phyloP scores from a whole-genome alignment of 2,888 invertebrate species.

The Eristalis intricaria region DNA sequence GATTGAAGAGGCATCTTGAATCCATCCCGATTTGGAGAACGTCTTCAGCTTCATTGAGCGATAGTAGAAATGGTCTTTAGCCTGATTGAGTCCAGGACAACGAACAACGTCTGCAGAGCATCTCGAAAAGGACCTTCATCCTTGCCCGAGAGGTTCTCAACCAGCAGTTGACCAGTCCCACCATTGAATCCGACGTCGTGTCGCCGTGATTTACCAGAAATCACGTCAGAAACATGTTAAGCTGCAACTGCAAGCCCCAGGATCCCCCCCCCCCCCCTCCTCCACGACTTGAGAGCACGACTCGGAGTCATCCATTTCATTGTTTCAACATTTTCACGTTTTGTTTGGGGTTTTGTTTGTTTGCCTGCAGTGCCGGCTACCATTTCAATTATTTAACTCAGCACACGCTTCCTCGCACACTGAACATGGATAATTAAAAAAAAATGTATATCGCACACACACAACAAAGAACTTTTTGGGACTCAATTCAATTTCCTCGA shows the following conservation, averaged over 20 bases:
- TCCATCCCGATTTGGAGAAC: no score
- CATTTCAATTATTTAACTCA: constrained; percentile 57
- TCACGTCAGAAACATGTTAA: no score
- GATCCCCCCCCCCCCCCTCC: neutral
- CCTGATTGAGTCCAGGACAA: no score
- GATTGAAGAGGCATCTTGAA: no score
- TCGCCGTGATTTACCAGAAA: no score
- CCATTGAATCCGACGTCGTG: no score
- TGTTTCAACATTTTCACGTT: neutral
- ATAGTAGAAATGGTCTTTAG: no score
- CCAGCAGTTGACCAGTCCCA: no score
- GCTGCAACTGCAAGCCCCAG: neutral
- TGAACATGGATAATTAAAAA: neutral
- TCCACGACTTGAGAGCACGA: neutral
- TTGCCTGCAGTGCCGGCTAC: constrained; percentile 14
- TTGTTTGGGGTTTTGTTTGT: neutral
- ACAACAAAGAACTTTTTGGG: constrained; percentile 61
- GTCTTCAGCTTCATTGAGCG: no score
- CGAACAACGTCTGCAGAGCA: no score
- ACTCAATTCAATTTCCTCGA: constrained; percentile 69
- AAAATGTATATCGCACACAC: constrained; percentile 3
- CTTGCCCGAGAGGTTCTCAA: no score
- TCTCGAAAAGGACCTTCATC: no score
- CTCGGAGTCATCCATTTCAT: neutral
- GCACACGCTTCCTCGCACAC: neutral